Evolutionary conservation across 2,888 invertebrate genomes (phyloP).

Genomic region (Drosophila histrio): DNA sequence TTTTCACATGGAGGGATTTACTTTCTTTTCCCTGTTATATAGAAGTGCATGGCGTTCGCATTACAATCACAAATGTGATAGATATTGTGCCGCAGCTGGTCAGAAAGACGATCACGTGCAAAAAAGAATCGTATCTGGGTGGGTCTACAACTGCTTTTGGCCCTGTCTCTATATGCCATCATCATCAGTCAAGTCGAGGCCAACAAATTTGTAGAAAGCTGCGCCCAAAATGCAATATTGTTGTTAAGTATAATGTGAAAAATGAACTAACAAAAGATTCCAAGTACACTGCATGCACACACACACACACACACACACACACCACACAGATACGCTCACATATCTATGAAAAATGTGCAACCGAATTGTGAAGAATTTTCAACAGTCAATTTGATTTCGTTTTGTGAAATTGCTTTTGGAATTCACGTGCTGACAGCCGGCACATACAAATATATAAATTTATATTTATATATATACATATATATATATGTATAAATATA

Average conservation of each 20-base stretch:
- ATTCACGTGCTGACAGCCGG: conserved; percentile 52
- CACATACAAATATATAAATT: conserved; percentile 18
- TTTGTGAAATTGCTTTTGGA: conserved; percentile 45
- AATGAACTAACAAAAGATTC: conserved; percentile 49
- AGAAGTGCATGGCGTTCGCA: conserved; percentile 29
- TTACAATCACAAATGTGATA: conserved; percentile 11
- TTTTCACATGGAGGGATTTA: conserved; percentile 23
- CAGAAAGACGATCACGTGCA: conserved; percentile 36
- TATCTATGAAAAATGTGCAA: conserved; percentile 49
- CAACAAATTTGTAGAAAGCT: conserved; percentile 50
- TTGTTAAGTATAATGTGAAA: conserved; percentile 43
- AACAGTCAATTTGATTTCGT: conserved; percentile 41
- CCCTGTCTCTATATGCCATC: conserved; percentile 7
- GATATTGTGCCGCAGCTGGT: conserved; percentile 29
- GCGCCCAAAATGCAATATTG: conserved; percentile 54
- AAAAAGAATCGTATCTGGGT: conserved; percentile 42
- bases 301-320: neutral
- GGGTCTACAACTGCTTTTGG: neutral
- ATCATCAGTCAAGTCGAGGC: conserved; percentile 43
- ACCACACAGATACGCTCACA: neutral
- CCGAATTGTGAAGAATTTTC: conserved; percentile 54
- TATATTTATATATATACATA: neutral
- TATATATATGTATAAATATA: conserved; percentile 5
- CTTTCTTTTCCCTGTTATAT: conserved; percentile 59
- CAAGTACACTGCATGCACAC: conserved; percentile 3